Evolutionary conservation across 2,888 invertebrate genomes (phyloP).

Genomic region (Nowickia ferox): DNA sequence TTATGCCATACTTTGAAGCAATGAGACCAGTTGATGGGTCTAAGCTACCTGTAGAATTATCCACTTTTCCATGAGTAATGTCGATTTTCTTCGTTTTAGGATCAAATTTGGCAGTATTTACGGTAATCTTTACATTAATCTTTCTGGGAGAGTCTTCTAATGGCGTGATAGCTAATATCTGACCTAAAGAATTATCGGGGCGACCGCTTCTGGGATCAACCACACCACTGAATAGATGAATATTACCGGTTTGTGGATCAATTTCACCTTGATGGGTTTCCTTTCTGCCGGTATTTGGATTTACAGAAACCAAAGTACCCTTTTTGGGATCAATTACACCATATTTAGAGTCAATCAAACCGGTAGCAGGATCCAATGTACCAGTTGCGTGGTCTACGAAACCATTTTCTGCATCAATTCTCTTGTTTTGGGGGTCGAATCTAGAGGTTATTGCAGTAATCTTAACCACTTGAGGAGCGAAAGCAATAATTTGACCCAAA

Average conservation of each 20-base stretch:
- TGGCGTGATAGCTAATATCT: conserved; percentile 87
- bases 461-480: conserved; percentile 88
- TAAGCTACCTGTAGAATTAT: conserved; percentile 88
- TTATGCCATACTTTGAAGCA: conserved; percentile 88
- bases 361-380: conserved; percentile 87
- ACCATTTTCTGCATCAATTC: conserved; percentile 87
- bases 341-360: conserved; percentile 88
- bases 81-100: conserved; percentile 88
- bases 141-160: conserved; percentile 85
- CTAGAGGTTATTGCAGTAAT: conserved; percentile 89
- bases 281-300: conserved; percentile 86
- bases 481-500: conserved; percentile 88
- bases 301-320: conserved; percentile 86
- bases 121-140: conserved; percentile 89
- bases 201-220: conserved; percentile 88
- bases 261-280: conserved; percentile 86
- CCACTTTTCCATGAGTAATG: conserved; percentile 85
- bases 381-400: conserved; percentile 87
- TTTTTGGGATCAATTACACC: conserved; percentile 88
- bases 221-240: conserved; percentile 86
- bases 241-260: conserved; percentile 87
- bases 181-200: conserved; percentile 87
- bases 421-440: conserved; percentile 88
- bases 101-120: conserved; percentile 88
- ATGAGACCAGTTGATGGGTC: conserved; percentile 88